Evolutionary conservation across 1,140 invertebrate genomes (phyloP), one percentile per base, ranked within the genome.

Genomic region (Drosophila persimilis): DNA sequence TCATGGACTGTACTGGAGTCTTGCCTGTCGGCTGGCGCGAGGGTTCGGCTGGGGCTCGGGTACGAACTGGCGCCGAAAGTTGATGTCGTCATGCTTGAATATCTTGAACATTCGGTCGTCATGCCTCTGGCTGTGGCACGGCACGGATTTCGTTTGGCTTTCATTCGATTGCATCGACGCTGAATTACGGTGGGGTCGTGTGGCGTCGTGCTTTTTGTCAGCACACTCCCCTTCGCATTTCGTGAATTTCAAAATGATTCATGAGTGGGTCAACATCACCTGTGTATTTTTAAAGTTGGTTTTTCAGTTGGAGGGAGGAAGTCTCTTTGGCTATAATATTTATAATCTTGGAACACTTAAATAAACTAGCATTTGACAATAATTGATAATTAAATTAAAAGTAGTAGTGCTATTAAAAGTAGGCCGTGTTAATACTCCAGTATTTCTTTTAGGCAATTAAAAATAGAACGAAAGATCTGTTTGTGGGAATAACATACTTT

Each of bases 131-230:
- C 11, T 45, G 26, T 15, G 46, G 31, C 52, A 62, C 24, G 46
- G 31, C 52, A 62, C 22, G 4, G 43, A 74, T 78, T 78, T 83
- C 55, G 45, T 39, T 55, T 58, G 31, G n/a, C 15, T 59, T 64
- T n/a, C 63, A 47, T 52, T 67, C 60, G 46, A 43, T 78, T 81
- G 60, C 79, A 69, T 81, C 6, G 54, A 3, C 17, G 3, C n/a
- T 51, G 39, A 43, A 11, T 31, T 29, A 29, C 41, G 15, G 8
- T 22, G 2, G 67, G 67, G 51, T 71, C 0, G 47, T 5, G 4
- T 26, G 4, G 24, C 5, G 4, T 13, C 31, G 9, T 35, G 31
- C 31, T 35, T 35, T 35, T 35, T 35, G 31, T 35, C 31, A 35
- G 31, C 31, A 51, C 13, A 9, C 50, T 17, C 53, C 53, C 54